Conservation (phyloP, 53 echinoderm and acorn worm genomes). For the Luidia sarsii region DNA sequence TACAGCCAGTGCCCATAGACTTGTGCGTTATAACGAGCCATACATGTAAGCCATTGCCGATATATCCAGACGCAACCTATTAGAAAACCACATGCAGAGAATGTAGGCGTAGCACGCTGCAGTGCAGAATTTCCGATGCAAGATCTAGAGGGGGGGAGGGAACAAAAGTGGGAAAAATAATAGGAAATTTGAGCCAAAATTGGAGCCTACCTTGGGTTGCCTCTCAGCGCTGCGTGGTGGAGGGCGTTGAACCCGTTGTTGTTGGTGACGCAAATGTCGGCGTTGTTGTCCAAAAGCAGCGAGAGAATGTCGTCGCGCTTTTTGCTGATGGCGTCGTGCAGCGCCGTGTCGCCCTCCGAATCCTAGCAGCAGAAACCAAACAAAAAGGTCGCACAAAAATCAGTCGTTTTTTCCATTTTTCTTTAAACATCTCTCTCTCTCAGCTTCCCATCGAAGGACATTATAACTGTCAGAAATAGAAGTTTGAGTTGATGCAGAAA, state of each 20-base stretch:
- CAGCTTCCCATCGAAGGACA: no score
- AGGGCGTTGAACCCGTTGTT: conserved; percentile 98
- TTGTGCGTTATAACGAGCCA: no score
- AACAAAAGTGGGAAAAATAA: no score
- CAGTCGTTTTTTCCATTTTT: no score
- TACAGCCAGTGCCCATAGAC: no score
- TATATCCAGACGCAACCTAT: no score
- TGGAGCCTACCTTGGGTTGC: conserved; percentile 90
- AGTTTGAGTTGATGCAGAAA: no score
- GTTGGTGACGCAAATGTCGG: conserved; percentile 99
- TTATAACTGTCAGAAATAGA: no score
- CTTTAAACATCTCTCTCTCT: no score
- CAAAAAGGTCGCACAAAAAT: neutral
- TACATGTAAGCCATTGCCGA: no score
- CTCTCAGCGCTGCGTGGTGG: conserved; percentile 89
- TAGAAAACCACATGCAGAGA: no score
- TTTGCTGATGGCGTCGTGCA: conserved; percentile 99
- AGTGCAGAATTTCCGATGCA: neutral
- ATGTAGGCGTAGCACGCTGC: neutral
- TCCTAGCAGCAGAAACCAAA: conserved; percentile 69
- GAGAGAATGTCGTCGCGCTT: conserved; percentile 95
- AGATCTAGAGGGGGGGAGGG: no score
- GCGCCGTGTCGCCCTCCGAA: conserved; percentile 96
- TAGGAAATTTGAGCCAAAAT: neutral
- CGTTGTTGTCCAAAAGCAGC: conserved; percentile 91